Evolutionary conservation across 2,113 vertebrate genomes (phyloP).

Genomic region (Mastomys coucha): DNA sequence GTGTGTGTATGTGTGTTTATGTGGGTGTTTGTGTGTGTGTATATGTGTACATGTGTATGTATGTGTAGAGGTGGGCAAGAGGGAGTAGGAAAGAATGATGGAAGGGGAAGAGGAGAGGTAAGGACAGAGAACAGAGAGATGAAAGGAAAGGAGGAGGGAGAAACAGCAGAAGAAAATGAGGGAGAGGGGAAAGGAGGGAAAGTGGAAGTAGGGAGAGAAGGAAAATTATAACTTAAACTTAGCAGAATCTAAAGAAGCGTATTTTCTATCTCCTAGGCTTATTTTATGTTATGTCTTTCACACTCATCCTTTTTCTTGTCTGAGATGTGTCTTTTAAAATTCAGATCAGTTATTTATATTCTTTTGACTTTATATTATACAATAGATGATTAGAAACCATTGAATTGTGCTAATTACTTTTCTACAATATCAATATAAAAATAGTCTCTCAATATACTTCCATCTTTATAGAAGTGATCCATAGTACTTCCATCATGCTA

Average conservation of each 20-base stretch:
- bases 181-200: not conserved
- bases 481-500: not conserved
- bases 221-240: not conserved
- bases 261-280: not conserved
- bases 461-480: not conserved
- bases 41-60: too few species aligned
- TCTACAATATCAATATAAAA: conserved; percentile 16
- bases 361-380: not conserved
- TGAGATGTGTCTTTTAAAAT: not conserved
- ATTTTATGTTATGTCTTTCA: not conserved
- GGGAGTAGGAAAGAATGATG: fast-evolving
- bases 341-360: not conserved
- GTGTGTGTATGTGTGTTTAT: too few species aligned
- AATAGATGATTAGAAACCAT: not conserved
- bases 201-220: not conserved
- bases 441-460: not conserved
- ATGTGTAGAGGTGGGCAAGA: too few species aligned
- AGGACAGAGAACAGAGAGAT: not conserved
- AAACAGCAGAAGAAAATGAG: fast-evolving
- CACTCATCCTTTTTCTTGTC: not conserved
- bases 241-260: not conserved
- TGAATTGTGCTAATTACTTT: not conserved
- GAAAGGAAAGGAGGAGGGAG: fast-evolving
- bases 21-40: too few species aligned
- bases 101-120: not conserved